These are phyloP conservation scores for Myxocyprinus asiaticus DNA, from an alignment of 2,113 vertebrate species.

Conservation along the genomic window DNA sequence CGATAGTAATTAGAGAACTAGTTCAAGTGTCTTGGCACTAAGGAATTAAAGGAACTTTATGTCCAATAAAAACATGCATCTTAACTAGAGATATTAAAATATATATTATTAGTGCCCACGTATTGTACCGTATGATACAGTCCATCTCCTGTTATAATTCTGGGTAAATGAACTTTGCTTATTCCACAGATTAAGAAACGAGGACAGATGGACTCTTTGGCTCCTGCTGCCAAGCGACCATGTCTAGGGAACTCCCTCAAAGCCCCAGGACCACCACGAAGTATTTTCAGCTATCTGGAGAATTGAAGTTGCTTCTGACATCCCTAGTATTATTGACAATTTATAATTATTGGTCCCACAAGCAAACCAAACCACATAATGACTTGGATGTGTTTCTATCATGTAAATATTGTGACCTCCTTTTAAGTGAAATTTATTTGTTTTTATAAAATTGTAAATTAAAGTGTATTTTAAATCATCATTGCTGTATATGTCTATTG, in stretches of 20 bases:
- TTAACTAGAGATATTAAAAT: too few relatives aligned
- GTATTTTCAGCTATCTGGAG: constrained; percentile 90
- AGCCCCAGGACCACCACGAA: constrained; percentile 68
- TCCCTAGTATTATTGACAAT: background rate
- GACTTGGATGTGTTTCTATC: constrained; percentile 47
- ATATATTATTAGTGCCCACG: too few relatives aligned
- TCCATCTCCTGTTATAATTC: too few relatives aligned
- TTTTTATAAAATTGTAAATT: constrained; percentile 72
- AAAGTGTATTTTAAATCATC: constrained; percentile 70
- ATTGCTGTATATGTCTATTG: too few relatives aligned
- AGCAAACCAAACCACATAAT: background rate
- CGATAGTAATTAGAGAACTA: background rate
- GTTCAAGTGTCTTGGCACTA: too few relatives aligned
- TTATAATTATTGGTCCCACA: too few relatives aligned
- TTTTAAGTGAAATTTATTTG: constrained; percentile 29
- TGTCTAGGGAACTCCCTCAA: constrained; percentile 65
- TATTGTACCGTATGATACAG: too few relatives aligned
- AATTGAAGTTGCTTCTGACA: constrained; percentile 69
- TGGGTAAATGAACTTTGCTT: background rate
- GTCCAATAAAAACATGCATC: too few relatives aligned
- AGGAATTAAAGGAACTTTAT: too few relatives aligned
- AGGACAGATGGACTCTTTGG: constrained; percentile 54
- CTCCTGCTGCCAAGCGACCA: constrained; percentile 79
- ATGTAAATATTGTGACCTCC: constrained; percentile 69
- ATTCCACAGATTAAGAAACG: constrained; percentile 80